Percentiles rank a stretch among this genome's conserved stretches.
Evolutionary conservation across 2,888 invertebrate species (phyloP).

Genomic region (Abscondita cerata): DNA sequence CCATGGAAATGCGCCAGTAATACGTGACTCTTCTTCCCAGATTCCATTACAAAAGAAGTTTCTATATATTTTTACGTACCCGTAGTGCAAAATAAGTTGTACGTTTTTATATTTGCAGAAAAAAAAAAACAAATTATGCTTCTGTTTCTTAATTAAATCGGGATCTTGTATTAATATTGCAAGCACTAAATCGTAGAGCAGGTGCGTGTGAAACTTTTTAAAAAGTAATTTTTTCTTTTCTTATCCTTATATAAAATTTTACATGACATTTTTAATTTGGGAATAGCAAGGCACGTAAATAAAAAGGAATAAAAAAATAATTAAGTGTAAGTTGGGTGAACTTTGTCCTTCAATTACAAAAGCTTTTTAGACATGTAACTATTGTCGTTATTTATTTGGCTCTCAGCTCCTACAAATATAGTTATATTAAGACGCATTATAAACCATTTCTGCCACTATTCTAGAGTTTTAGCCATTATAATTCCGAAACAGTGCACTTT

Average conservation of each 20-base stretch:
- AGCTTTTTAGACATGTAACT: conserved; percentile 41
- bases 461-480: conserved; percentile 55
- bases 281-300: no score
- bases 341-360: conserved; percentile 29
- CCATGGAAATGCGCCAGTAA: conserved; percentile 49
- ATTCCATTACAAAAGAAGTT: conserved; percentile 33
- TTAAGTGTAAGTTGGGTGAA: not conserved
- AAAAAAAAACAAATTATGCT: no score
- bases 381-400: conserved; percentile 45
- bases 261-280: no score
- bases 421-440: conserved; percentile 47
- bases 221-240: no score
- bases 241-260: no score
- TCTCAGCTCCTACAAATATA: conserved; percentile 44
- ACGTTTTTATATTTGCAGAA: no score
- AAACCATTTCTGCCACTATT: conserved; percentile 51
- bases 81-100: conserved; percentile 32
- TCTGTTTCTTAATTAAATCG: no score
- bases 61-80: conserved; percentile 27
- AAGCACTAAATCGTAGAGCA: no score
- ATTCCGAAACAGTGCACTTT: conserved; percentile 57
- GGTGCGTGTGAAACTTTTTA: no score
- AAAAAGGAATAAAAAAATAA: no score
- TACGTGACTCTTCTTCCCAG: conserved; percentile 42
- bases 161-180: no score